Evolutionary conservation across 30 jellyfish, hydroid and myxozoan species (phyloP), one percentile per base, ranked within the genome.

Genomic region (Rhopilema esculentum): DNA sequence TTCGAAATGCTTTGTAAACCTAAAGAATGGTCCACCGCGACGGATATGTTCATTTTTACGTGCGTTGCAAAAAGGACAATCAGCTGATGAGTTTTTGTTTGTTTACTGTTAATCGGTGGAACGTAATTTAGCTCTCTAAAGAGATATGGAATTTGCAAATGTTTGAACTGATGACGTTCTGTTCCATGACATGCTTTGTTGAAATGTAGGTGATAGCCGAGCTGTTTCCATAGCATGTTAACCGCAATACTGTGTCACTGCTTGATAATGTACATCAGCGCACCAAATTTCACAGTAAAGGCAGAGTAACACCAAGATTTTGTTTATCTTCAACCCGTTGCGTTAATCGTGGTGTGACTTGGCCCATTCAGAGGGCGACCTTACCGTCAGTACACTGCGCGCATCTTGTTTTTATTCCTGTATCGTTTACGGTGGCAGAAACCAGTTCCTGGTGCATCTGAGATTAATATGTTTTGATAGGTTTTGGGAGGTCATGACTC

Each of bases 401-500:
- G 16, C 73, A 22, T 16, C 26, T 1, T 78, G 88, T 78, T 78
- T 78, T 57, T 78, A n/a, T 78, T 78, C 66, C 71, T 61, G 68
- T 53, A 32, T 74, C 77, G 30, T 76, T 76, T 76, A 51, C 69
- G 2, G 77, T 63, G 78, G 16, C n/a, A 40, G 33, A 78, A 78
- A 65, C 67, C 77, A 48, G 31, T 78, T 78, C 88, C 68, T 78
- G 68, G 88, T 78, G 79, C 67, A 57, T 30, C 29, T 27, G 77
- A 61, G 79, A 27, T 78, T 78, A 61, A 24, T 19, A 1, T 78
- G 88, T 78, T 78, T 78, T 71, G 19, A 31, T 28, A 48, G 17
- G 68, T 69, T 26, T 22, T 24, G 12, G 1, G 0, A 32, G 88
- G 88, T 78, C 88, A 28, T 16, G 88, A 78, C 27, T 27, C 88